These are phyloP conservation scores for Nettapus auritus DNA, from an alignment of 2,113 vertebrate genomes.

Conservation along the genomic window DNA sequence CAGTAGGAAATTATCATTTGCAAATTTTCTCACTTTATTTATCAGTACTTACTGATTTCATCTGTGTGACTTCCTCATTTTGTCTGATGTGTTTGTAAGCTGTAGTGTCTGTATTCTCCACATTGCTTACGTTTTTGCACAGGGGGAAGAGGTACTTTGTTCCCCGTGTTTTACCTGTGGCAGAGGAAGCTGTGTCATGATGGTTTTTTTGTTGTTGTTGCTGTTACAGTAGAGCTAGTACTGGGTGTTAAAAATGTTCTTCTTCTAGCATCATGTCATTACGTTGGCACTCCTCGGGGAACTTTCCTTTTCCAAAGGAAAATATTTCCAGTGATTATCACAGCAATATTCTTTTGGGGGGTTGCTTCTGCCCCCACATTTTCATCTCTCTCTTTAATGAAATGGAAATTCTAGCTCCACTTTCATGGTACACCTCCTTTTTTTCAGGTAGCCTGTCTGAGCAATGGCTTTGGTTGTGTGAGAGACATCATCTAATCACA, in stretches of 20 bases:
- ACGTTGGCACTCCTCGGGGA: background rate
- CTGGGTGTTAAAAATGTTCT: background rate
- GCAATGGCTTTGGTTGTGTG: background rate
- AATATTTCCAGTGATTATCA: background rate
- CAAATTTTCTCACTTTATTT: background rate
- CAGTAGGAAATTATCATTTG: background rate
- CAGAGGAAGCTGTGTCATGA: background rate
- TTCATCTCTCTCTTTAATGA: background rate
- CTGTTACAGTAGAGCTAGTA: background rate
- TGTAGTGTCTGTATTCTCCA: background rate
- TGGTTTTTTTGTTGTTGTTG: background rate
- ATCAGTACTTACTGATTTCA: background rate
- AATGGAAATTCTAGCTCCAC: background rate
- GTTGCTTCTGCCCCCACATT: background rate
- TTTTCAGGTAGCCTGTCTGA: background rate
- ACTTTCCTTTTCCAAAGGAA: background rate
- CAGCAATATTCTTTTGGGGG: background rate
- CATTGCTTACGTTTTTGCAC: background rate
- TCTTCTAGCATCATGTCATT: background rate
- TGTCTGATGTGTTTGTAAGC: background rate
- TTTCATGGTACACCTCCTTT: background rate
- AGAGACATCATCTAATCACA: background rate
- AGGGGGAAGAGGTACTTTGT: background rate
- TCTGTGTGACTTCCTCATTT: background rate
- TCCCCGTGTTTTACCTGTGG: background rate